These are phyloP conservation scores for Gonioctena quinquepunctata DNA, from an alignment of 1,140 invertebrate genomes.

Conservation along the genomic window DNA sequence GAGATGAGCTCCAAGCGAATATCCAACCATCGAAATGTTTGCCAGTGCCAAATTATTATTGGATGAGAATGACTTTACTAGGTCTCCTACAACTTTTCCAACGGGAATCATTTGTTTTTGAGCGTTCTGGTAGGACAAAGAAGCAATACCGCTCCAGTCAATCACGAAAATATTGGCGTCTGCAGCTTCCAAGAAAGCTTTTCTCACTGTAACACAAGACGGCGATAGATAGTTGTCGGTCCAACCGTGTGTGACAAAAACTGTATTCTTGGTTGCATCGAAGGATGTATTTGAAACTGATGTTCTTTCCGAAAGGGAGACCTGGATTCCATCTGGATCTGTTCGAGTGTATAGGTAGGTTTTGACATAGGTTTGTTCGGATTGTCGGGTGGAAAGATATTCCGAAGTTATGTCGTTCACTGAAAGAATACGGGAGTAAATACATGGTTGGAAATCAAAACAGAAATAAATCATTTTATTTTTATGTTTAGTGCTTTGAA, in stretches of 20 bases:
- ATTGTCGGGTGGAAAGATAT: too few relatives aligned
- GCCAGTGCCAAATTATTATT: neutral
- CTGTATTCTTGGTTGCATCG: constrained; percentile 30
- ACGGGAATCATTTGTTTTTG: constrained; percentile 56
- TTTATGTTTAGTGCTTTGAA: too few relatives aligned
- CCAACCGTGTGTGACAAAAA: constrained; percentile 53
- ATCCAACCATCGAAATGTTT: constrained; percentile 57
- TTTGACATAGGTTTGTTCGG: too few relatives aligned
- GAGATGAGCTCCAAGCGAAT: constrained; percentile 70
- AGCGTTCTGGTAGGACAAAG: constrained; percentile 54
- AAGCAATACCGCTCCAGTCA: constrained; percentile 58
- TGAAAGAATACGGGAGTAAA: too few relatives aligned
- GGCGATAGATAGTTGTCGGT: constrained; percentile 26
- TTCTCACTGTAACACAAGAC: constrained; percentile 42
- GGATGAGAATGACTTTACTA: constrained; percentile 43
- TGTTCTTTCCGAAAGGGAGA: neutral
- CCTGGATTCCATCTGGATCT: neutral
- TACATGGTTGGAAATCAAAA: too few relatives aligned
- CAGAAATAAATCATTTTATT: too few relatives aligned
- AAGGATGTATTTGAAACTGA: constrained; percentile 25
- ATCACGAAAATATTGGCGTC: constrained; percentile 62
- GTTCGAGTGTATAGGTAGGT: neutral
- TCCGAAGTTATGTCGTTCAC: too few relatives aligned
- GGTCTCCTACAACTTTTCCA: constrained; percentile 57
- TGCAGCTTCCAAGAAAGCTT: constrained; percentile 49